Conservation (phyloP, 2,113 vertebrate genomes). For the Nettapus auritus region DNA sequence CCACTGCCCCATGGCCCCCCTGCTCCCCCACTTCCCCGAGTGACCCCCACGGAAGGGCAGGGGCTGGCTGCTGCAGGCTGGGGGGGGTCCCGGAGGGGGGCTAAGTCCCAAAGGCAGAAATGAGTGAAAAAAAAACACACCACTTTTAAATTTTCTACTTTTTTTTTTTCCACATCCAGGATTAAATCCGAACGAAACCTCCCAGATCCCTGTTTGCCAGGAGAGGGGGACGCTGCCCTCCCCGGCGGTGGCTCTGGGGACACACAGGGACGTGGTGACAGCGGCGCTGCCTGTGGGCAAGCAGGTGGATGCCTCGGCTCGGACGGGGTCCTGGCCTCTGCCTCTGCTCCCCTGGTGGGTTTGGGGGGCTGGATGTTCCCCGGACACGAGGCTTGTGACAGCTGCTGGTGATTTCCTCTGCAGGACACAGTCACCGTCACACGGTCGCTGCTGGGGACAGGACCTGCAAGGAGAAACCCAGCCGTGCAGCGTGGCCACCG, state of each 20-base stretch:
- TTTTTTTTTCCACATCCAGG: background rate
- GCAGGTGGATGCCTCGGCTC: background rate
- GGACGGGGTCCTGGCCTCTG: background rate
- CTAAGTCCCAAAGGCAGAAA: background rate
- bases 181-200: background rate
- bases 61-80: background rate
- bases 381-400: background rate
- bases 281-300: accelerated
- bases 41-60: background rate
- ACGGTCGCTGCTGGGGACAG: background rate
- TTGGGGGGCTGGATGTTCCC: background rate
- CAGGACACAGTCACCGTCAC: background rate
- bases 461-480: background rate
- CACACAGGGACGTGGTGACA: background rate
- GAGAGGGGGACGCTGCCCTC: background rate
- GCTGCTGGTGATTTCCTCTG: background rate
- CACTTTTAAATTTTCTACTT: background rate
- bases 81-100: accelerated
- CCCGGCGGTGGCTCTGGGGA: background rate
- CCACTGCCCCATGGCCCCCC: background rate
- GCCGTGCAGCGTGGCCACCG: accelerated
- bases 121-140: background rate
- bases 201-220: background rate
- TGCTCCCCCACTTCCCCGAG: accelerated
- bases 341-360: background rate